A percentile compares a stretch with the other conserved stretches of the same genome.
Evolutionary conservation across 64 coral and sea anemone species (phyloP).

Genomic region (Dendronephthya gigantea): DNA sequence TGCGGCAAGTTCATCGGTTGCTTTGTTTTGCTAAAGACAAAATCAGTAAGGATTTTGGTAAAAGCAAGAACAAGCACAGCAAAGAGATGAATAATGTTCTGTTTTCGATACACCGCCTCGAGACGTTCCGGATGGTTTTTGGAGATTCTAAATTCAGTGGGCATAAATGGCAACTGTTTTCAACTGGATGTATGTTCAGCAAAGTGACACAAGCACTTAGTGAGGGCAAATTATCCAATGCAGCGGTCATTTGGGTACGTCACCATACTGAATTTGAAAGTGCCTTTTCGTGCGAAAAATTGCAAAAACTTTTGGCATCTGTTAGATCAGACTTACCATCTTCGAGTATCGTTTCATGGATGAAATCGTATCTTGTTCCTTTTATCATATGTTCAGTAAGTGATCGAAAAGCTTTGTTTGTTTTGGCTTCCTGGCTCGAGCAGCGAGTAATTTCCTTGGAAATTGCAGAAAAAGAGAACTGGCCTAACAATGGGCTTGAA

Average conservation of each 20-base stretch:
- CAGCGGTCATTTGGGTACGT: neutral
- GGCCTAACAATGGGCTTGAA: conserved; percentile 10
- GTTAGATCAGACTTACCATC: neutral
- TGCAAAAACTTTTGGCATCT: neutral
- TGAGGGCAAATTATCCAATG: neutral
- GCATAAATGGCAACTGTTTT: neutral
- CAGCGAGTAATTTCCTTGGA: neutral
- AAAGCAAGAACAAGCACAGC: neutral
- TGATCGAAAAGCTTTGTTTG: neutral
- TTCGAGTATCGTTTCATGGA: neutral
- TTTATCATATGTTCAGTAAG: neutral
- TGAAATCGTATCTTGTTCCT: neutral
- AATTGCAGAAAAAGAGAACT: conserved; percentile 6
- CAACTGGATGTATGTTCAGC: neutral
- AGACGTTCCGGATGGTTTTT: conserved; percentile 3
- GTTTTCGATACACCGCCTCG: neutral
- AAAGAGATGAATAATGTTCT: neutral
- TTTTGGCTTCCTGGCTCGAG: neutral
- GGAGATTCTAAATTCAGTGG: neutral
- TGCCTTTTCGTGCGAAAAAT: neutral
- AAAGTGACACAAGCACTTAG: neutral
- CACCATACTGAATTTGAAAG: neutral
- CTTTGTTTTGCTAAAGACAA: conserved; percentile 4
- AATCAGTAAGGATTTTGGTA: neutral
- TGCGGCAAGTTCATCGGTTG: neutral